These are phyloP conservation scores for Motacilla alba DNA, from an alignment of 2,113 vertebrate genomes.

Conservation along the genomic window DNA sequence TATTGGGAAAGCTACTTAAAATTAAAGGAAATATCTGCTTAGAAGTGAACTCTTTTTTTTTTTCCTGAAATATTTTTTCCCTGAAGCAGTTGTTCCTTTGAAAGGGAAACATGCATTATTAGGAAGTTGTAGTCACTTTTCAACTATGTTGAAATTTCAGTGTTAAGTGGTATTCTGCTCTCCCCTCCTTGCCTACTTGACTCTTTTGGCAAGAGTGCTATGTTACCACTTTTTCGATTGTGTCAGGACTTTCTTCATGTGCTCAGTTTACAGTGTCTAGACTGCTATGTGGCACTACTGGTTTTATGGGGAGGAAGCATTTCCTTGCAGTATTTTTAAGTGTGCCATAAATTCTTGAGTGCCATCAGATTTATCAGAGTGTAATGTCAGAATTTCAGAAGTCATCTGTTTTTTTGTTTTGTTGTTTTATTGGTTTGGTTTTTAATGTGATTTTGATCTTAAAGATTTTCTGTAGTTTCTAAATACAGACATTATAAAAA, in stretches of 20 bases:
- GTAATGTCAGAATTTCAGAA: background rate
- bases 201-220: background rate
- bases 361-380: background rate
- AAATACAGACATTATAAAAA: background rate
- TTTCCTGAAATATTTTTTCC: background rate
- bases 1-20: background rate
- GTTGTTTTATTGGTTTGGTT: background rate
- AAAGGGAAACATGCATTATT: background rate
- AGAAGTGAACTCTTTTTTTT: background rate
- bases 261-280: background rate
- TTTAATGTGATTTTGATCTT: background rate
- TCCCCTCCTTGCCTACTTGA: background rate
- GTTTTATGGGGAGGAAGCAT: background rate
- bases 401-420: background rate
- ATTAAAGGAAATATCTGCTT: background rate
- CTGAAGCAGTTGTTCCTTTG: background rate
- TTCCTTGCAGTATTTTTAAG: background rate
- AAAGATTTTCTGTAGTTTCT: background rate
- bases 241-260: background rate
- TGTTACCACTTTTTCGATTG: background rate
- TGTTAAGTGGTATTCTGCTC: background rate
- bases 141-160: accelerated
- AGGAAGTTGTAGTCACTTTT: background rate
- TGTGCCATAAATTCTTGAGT: background rate
- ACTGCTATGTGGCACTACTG: background rate